Conservation (phyloP, 2,888 invertebrate species). For the Athalia rosae region DNA sequence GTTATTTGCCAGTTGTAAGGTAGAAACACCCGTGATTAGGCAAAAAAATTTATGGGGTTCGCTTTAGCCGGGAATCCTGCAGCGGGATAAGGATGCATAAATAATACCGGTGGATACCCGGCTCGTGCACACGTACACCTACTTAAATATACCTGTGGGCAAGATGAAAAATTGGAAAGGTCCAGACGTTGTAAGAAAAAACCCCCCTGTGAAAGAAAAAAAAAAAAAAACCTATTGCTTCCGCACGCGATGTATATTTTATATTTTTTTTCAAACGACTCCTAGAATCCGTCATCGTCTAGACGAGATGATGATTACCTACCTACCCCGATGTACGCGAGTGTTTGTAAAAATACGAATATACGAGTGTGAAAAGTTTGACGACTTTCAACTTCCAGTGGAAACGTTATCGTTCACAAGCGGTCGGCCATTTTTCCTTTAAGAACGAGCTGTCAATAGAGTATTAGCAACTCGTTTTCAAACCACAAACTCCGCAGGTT, state of each 20-base stretch:
- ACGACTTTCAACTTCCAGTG: conserved; percentile 7
- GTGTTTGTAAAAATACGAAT: too few relatives aligned
- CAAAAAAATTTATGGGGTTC: conserved; percentile 5
- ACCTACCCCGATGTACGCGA: too few relatives aligned
- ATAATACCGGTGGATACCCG: neutral
- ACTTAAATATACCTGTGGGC: neutral
- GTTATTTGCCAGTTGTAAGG: neutral
- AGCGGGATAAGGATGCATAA: neutral
- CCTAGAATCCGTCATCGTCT: conserved; percentile 1
- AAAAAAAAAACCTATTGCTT: too few relatives aligned
- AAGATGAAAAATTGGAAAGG: neutral
- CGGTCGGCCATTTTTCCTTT: neutral
- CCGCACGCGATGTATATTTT: too few relatives aligned
- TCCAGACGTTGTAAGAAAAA: too few relatives aligned
- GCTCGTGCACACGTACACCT: neutral
- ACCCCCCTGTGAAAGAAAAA: too few relatives aligned
- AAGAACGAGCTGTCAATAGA: conserved; percentile 18
- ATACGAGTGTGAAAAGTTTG: conserved; percentile 1
- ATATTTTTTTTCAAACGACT: too few relatives aligned
- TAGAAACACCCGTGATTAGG: conserved; percentile 12
- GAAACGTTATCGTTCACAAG: conserved; percentile 12
- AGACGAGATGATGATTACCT: conserved; percentile 25
- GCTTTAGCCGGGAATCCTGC: neutral
- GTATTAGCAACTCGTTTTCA: conserved; percentile 34
- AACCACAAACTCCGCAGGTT: conserved; percentile 24